phyloP scores from a whole-genome alignment of 37 sponge, comb jelly and placozoan species.

The Eunapius fragilis region DNA sequence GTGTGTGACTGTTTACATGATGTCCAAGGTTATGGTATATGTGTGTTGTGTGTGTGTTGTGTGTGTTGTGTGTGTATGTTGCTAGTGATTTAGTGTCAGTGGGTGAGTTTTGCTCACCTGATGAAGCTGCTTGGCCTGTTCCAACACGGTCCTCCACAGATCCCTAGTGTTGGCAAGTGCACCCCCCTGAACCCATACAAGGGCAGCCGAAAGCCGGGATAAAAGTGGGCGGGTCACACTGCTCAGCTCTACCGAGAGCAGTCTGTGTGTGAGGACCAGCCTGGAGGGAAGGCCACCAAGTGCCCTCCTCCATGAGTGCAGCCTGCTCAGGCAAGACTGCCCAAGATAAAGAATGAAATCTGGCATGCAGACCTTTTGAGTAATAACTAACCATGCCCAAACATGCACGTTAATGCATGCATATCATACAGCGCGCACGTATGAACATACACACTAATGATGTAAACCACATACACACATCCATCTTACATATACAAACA shows the following conservation, averaged over 20 bases:
- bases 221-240: background rate
- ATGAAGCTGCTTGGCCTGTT: constrained; percentile 8
- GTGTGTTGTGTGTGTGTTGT: background rate
- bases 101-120: constrained; percentile 1
- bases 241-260: background rate
- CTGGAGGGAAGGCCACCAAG: background rate
- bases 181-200: constrained; percentile 8
- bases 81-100: background rate
- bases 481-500: background rate
- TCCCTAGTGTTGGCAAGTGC: background rate
- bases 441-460: background rate
- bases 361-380: no score
- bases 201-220: constrained; percentile 9
- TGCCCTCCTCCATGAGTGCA: background rate
- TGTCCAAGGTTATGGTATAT: no score
- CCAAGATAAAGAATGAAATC: background rate
- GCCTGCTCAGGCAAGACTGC: background rate
- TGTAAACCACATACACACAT: background rate
- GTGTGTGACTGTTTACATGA: background rate
- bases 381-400: no score
- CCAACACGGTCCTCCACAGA: constrained; percentile 35
- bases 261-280: background rate
- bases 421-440: no score
- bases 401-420: no score
- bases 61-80: background rate